phyloP scores from a whole-genome alignment of 2,888 invertebrate genomes.

The Zele albiditarsus region DNA sequence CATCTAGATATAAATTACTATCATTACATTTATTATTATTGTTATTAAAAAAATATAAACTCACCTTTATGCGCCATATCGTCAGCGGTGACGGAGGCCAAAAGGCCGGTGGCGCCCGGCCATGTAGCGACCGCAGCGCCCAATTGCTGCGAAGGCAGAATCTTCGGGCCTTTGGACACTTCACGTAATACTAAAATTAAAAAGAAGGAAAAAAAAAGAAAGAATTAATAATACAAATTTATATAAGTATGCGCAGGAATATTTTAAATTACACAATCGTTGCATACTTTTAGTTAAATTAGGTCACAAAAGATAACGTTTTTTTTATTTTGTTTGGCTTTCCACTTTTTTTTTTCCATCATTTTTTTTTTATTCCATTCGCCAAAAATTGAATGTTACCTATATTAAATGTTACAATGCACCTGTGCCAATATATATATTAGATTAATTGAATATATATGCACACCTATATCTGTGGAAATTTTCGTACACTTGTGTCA shows the following conservation, averaged over 20 bases:
- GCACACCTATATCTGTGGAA: neutral
- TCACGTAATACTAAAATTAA: slow-evolving; percentile 63
- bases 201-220: slow-evolving; percentile 20
- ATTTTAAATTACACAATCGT: slow-evolving; percentile 7
- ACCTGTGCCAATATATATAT: slow-evolving; percentile 4
- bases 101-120: slow-evolving; percentile 81
- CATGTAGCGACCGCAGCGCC: slow-evolving; percentile 87
- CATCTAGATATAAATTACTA: too few species aligned
- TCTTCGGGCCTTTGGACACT: slow-evolving; percentile 73
- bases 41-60: slow-evolving; percentile 55
- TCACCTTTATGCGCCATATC: slow-evolving; percentile 92
- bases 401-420: neutral
- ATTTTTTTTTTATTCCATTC: slow-evolving; percentile 16
- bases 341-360: slow-evolving; percentile 10
- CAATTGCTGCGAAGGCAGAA: slow-evolving; percentile 88
- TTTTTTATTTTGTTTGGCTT: slow-evolving; percentile 5
- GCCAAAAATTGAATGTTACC: neutral
- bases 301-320: slow-evolving; percentile 17
- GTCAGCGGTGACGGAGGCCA: slow-evolving; percentile 81
- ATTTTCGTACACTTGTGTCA: neutral
- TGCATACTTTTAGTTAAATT: slow-evolving; percentile 8
- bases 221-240: neutral
- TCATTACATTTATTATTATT: too few species aligned
- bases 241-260: neutral
- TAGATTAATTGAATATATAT: neutral